Base-by-base conservation (phyloP, 2,113 vertebrate species). In the Polypterus senegalus region DNA sequence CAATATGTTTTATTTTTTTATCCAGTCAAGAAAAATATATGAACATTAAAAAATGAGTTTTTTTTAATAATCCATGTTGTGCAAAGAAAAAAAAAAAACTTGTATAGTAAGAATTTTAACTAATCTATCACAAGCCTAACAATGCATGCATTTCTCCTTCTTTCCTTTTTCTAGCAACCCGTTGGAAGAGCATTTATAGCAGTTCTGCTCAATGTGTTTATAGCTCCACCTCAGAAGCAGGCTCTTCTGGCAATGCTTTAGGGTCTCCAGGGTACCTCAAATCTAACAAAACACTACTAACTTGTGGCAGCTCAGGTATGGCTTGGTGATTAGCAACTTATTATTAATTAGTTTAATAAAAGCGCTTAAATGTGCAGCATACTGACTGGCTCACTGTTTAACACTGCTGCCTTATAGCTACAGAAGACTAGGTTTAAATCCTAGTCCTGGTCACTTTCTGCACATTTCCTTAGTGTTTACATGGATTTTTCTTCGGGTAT, bases 231-330 rank as follows among this genome's bases (percentile, higher is more conserved):
- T 70, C 78, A 65, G 91, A 92, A 69, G 64, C 84, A 72, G 80
- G 83, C 80, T 82, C 76, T 60, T 82, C 82, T 73, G 81, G 85
- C 79, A 86, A 87, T 68, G 84, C 88, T 74, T 79, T 87, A 83
- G 88, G 88, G 75, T 91, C 90, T 80, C 88, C 92, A 67, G 91
- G 90, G 89, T 90, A 92, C 83, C 88, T 89, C 86, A 94, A 93
- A 93, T 90, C 92, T 94, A 93, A 92, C 89, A 94, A 93, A 93
- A 78, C 90, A 78, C 86, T 94, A 93, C 91, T 94, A 94, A 92
- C 92, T 79, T 91, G 90, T 91, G 92, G 89, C 89, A 88, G 75
- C 85, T 91, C 92, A 96, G 92, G 92, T 94, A 96, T 68, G 91
- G 87, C 90, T 82, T 83, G 87, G 75, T 77, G 27, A 27, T 27